Evolutionary conservation across 2,113 vertebrate genomes (phyloP).

Genomic region (Pandion haliaetus): DNA sequence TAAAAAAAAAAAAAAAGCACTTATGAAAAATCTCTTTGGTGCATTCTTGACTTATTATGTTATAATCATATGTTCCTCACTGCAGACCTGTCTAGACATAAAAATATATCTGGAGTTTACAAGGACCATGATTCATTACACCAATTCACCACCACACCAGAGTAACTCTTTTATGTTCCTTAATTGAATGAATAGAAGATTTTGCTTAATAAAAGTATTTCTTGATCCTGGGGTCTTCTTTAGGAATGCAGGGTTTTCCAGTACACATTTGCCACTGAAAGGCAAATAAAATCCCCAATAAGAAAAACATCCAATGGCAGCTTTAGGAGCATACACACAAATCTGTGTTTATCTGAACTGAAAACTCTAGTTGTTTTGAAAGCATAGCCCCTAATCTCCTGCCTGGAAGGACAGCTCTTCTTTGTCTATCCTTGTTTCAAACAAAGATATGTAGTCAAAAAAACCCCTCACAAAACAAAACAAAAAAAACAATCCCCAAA

Average conservation of each 20-base stretch:
- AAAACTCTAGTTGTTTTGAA: background rate
- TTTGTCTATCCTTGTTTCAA: conserved; percentile 19
- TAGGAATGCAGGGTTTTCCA: background rate
- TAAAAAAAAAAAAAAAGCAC: background rate
- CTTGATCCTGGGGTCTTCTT: background rate
- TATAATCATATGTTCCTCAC: conserved; percentile 32
- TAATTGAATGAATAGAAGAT: background rate
- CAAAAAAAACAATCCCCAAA: background rate
- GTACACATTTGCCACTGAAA: background rate
- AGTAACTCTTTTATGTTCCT: background rate
- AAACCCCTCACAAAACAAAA: accelerated
- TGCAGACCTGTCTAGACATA: conserved; percentile 46
- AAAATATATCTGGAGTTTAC: conserved; percentile 61
- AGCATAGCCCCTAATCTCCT: conserved; percentile 17
- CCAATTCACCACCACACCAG: background rate
- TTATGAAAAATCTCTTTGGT: conserved; percentile 44
- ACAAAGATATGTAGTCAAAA: background rate
- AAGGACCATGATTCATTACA: conserved; percentile 22
- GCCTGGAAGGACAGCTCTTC: conserved; percentile 23
- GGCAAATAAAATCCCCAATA: background rate
- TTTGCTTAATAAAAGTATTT: conserved; percentile 37
- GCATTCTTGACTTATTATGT: conserved; percentile 53
- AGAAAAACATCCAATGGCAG: conserved; percentile 20
- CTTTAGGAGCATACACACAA: background rate
- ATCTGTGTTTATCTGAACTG: background rate